These are phyloP conservation scores for Zaprionus kolodkinae DNA, from an alignment of 1,140 invertebrate genomes.

Conservation along the genomic window DNA sequence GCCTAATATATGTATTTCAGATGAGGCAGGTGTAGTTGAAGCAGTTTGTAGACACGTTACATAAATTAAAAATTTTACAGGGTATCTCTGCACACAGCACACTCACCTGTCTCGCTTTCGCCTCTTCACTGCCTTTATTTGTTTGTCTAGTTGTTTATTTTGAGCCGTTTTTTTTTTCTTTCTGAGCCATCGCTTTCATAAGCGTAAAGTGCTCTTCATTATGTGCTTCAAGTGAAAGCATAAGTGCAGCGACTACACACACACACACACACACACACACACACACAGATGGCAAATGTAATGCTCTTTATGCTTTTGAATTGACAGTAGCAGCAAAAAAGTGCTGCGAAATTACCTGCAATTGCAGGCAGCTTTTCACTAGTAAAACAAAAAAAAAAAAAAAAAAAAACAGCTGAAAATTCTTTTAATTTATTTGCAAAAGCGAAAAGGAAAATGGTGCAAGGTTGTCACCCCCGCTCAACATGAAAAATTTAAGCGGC, in stretches of 20 bases:
- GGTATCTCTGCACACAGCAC: background rate
- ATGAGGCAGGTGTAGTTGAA: background rate
- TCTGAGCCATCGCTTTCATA: constrained; percentile 74
- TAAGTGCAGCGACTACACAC: constrained; percentile 64
- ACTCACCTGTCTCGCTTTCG: background rate
- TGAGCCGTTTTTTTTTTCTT: constrained; percentile 65
- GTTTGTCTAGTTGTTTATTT: constrained; percentile 62
- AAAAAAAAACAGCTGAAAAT: constrained; percentile 8
- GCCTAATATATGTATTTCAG: background rate
- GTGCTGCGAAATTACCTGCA: constrained; percentile 59
- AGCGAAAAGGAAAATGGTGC: background rate
- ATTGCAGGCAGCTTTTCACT: constrained; percentile 32
- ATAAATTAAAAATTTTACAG: too few relatives aligned
- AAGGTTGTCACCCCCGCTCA: background rate
- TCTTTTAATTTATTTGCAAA: constrained; percentile 32
- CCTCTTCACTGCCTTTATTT: constrained; percentile 53
- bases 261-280: constrained; percentile 18
- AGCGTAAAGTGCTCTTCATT: constrained; percentile 83
- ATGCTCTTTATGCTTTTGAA: constrained; percentile 62
- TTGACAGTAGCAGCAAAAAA: constrained; percentile 35
- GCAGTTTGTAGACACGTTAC: background rate
- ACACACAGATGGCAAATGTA: constrained; percentile 42
- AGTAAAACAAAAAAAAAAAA: constrained; percentile 9
- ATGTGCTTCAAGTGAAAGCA: constrained; percentile 81
- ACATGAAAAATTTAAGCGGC: background rate